phyloP scores from a whole-genome alignment of 2,888 invertebrate species.

The Stenolophus ochropezus region DNA sequence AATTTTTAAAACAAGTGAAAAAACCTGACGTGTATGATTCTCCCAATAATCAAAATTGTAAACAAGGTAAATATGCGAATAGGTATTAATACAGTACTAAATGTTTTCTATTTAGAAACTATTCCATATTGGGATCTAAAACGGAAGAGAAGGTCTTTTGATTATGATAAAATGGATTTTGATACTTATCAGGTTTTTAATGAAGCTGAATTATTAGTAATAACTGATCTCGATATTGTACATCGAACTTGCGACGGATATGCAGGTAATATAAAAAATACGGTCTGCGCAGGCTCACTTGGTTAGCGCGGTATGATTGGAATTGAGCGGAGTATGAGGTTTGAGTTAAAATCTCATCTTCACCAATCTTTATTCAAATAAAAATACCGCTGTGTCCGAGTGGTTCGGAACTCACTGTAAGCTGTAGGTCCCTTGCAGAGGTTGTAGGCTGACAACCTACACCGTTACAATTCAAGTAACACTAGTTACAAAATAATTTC shows the following conservation, averaged over 20 bases:
- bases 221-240: slow-evolving; percentile 75
- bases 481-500: too few species aligned
- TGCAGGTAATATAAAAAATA: background rate
- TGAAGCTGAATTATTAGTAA: slow-evolving; percentile 74
- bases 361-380: too few species aligned
- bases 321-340: too few species aligned
- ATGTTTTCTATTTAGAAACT: background rate
- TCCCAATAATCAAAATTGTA: background rate
- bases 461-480: too few species aligned
- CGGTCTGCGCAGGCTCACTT: too few species aligned
- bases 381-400: too few species aligned
- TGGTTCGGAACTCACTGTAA: too few species aligned
- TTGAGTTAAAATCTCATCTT: too few species aligned
- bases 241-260: slow-evolving; percentile 73
- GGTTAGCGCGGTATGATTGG: too few species aligned
- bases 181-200: slow-evolving; percentile 69
- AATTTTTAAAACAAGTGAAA: slow-evolving; percentile 60
- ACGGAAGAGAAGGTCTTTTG: slow-evolving; percentile 66
- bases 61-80: background rate
- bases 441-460: too few species aligned
- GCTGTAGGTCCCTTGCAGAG: too few species aligned
- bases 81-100: background rate
- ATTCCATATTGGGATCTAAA: slow-evolving; percentile 62
- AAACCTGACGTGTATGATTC: background rate
- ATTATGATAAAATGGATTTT: slow-evolving; percentile 64